phyloP scores from a whole-genome alignment of 2,797 vertebrate genomes.

The Halcyon badia region DNA sequence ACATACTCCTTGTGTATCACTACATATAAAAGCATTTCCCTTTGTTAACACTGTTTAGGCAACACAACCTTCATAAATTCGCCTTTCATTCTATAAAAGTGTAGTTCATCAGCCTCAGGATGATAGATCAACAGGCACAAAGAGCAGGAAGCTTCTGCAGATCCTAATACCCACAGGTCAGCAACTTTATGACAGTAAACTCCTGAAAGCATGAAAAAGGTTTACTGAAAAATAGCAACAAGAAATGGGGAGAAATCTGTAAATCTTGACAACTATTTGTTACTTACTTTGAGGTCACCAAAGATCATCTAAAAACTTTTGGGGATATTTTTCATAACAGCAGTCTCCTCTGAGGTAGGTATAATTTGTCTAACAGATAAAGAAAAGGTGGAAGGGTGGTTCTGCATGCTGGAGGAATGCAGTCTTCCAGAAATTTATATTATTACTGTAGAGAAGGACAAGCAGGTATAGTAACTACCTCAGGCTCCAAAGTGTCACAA shows the following conservation, averaged over 20 bases:
- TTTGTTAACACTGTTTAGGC: neutral
- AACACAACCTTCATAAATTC: neutral
- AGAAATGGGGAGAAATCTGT: neutral
- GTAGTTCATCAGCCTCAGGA: neutral
- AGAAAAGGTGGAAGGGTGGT: neutral
- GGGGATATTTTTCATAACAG: neutral
- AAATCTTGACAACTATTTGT: neutral
- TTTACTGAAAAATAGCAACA: neutral
- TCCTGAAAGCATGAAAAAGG: neutral
- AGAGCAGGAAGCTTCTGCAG: neutral
- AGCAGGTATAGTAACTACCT: neutral
- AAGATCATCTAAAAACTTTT: neutral
- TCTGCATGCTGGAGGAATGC: neutral
- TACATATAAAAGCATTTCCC: neutral
- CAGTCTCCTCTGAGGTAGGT: neutral
- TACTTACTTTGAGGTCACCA: neutral
- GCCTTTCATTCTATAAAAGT: neutral
- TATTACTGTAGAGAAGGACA: neutral
- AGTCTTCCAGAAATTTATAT: neutral
- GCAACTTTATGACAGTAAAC: neutral
- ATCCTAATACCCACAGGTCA: neutral
- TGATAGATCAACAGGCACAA: neutral
- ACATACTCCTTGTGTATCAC: neutral
- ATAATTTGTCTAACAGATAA: neutral
- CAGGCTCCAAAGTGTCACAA: neutral